Conservation (phyloP, 2,888 invertebrate genomes). For the Emmelina monodactyla region DNA sequence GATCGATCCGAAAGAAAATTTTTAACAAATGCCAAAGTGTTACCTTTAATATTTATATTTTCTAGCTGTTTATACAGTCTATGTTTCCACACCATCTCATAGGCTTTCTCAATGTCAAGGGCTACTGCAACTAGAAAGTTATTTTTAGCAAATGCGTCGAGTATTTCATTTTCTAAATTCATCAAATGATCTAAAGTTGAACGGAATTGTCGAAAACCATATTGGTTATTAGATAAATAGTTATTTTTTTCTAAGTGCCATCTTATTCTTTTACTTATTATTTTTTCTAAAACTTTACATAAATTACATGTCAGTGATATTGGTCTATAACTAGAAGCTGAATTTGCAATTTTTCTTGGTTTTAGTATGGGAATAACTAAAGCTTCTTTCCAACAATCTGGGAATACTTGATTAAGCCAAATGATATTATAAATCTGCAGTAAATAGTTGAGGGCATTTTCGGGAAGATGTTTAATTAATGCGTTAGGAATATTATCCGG, state of each 20-base stretch:
- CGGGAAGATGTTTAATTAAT: slow-evolving; percentile 13
- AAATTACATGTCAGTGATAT: slow-evolving; percentile 15
- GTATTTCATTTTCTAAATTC: slow-evolving; percentile 9
- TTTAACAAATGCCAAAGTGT: no score
- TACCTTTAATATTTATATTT: no score
- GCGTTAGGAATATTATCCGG: slow-evolving; percentile 13
- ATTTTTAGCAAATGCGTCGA: slow-evolving; percentile 10
- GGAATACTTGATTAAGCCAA: slow-evolving; percentile 11
- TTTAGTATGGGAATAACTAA: slow-evolving; percentile 14
- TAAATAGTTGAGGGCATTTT: slow-evolving; percentile 6
- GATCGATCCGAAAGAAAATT: no score
- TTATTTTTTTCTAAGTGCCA: slow-evolving; percentile 11
- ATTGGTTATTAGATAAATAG: slow-evolving; percentile 8
- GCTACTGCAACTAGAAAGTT: slow-evolving; percentile 9
- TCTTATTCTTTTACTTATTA: slow-evolving; percentile 11
- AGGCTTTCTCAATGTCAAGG: slow-evolving; percentile 13
- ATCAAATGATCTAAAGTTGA: slow-evolving; percentile 13
- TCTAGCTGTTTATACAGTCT: slow-evolving; percentile 8
- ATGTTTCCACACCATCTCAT: slow-evolving; percentile 15
- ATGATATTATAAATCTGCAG: slow-evolving; percentile 7
- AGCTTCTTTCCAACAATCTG: slow-evolving; percentile 14
- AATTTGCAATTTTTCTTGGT: slow-evolving; percentile 10
- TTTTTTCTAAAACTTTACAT: slow-evolving; percentile 15
- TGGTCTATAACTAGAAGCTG: slow-evolving; percentile 11
- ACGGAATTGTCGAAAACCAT: slow-evolving; percentile 12